Evolutionary conservation across 2,113 vertebrate species (phyloP).

Genomic region (Paradoxurus hermaphroditus): DNA sequence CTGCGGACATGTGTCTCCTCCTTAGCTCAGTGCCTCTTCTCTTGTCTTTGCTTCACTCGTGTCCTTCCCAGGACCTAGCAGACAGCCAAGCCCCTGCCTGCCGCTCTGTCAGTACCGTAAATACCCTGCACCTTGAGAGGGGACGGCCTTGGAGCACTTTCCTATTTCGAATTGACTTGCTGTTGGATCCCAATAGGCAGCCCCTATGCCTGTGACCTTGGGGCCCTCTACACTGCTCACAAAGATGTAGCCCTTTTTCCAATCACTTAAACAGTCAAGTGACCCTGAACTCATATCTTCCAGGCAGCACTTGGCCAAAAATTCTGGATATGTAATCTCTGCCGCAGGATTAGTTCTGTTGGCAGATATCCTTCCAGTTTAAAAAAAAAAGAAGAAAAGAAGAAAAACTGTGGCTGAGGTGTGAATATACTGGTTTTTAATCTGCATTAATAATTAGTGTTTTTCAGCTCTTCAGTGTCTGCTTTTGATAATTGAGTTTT

Average conservation of each 20-base stretch:
- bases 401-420: background rate
- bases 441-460: conserved; percentile 42
- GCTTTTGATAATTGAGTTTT: background rate
- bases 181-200: background rate
- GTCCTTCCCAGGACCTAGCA: background rate
- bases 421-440: conserved; percentile 14
- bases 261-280: background rate
- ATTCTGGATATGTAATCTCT: conserved; percentile 4
- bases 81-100: no score
- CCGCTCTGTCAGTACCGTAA: background rate
- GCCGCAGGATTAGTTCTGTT: background rate
- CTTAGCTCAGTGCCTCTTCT: accelerated
- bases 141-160: background rate
- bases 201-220: background rate
- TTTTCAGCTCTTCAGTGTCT: conserved; percentile 40
- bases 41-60: background rate
- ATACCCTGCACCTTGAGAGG: background rate
- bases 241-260: background rate
- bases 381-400: background rate
- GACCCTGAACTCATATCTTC: background rate
- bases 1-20: background rate
- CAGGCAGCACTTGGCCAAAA: background rate
- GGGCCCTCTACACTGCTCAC: background rate
- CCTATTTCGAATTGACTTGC: background rate
- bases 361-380: background rate